Base-by-base conservation (phyloP, 2,888 invertebrate genomes). In the Zygogramma bicolorata region DNA sequence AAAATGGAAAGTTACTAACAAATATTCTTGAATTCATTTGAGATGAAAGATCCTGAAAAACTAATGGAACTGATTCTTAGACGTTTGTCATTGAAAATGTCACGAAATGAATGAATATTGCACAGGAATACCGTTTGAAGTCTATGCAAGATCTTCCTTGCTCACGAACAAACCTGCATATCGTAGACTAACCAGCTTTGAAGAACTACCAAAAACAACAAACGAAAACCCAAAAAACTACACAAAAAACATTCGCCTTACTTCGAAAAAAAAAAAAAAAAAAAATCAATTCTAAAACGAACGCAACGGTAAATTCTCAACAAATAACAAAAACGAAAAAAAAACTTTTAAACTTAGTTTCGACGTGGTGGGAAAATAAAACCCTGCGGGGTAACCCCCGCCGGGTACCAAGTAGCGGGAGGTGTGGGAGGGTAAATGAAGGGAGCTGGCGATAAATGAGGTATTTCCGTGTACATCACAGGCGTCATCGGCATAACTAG, bases 381-480 rank as follows among this genome's bases (percentile, higher is more conserved):
- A 22, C 83, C 83, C 27, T 81, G 82, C 6, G 80, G 62, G 65
- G 80, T 80, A 3, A 80, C 63, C 15, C 78, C 75, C 5, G 79
- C 34, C 8, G 83, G 77, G 69, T 81, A 81, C 81, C 81, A 82
- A 42, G 79, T 66, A 10, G 82, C 68, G 1, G 80, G 79, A 0
- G 80, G 81, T 1, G 82, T 81, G 2, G 81, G 78, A 2, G 83
- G 79, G 31, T 84, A 84, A 3, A 81, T 66, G 34, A 74, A 82
- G 0, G 78, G 77, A 8, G 71, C 71, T 1, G 82, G 75, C 13
- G 80, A 72, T 22, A 82, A 61, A 63, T 81, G 81, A n/a, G 79
- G 79, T 61, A 81, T 65, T 34, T 82, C 82, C 6, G 81, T 79
- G 61, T 80, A 82, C 61, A 81, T 73, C 15, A 80, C 70, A 0